A percentile compares a stretch with the other conserved stretches of the same genome.
Evolutionary conservation across 1,140 invertebrate species (phyloP).

Genomic region (Drosophila bipectinata): DNA sequence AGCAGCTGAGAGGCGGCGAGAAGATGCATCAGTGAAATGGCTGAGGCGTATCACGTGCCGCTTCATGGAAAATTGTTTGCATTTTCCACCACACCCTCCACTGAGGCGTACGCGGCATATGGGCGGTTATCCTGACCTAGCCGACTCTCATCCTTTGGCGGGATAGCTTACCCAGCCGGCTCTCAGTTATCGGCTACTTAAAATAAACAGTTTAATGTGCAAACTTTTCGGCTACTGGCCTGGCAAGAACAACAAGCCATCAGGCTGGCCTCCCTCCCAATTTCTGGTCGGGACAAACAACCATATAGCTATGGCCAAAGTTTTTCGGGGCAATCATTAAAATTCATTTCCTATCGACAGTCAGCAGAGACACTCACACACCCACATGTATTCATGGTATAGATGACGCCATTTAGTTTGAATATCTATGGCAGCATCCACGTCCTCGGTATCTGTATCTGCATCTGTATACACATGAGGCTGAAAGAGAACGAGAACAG

Average conservation of each 20-base stretch:
- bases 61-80: constrained; percentile 69
- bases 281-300: constrained; percentile 58
- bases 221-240: constrained; percentile 58
- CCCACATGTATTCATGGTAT: constrained; percentile 53
- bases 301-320: constrained; percentile 39
- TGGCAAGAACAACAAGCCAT: constrained; percentile 48
- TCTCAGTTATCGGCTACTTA: constrained; percentile 72
- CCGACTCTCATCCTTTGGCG: background rate
- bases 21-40: constrained; percentile 46
- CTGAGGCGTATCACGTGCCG: constrained; percentile 69
- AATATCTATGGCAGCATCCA: constrained; percentile 71
- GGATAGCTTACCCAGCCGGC: constrained; percentile 27
- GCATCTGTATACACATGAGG: constrained; percentile 27
- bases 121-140: constrained; percentile 24
- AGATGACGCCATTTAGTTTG: constrained; percentile 81
- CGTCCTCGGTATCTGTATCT: constrained; percentile 28
- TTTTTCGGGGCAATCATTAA: constrained; percentile 76
- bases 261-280: constrained; percentile 20
- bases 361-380: constrained; percentile 49
- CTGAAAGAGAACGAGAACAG: background rate
- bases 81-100: constrained; percentile 45
- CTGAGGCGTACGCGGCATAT: constrained; percentile 31
- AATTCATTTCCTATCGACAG: constrained; percentile 82
- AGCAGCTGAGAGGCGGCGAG: constrained; percentile 60
- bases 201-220: constrained; percentile 80